These are phyloP conservation scores for Lissonota sp. DNA, from an alignment of 2,888 invertebrate species.

Conservation along the genomic window DNA sequence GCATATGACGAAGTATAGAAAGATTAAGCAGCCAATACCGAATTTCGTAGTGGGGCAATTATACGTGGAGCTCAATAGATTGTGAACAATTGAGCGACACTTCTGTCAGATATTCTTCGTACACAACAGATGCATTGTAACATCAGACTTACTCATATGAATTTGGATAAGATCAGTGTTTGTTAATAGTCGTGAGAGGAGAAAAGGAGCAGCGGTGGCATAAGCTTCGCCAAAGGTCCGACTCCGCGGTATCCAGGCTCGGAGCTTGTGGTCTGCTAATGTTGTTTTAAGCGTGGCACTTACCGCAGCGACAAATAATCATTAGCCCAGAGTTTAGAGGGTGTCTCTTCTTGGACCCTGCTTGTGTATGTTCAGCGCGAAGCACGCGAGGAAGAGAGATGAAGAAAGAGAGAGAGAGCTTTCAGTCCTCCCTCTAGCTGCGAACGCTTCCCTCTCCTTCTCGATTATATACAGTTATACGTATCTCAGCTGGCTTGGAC, in stretches of 20 bases:
- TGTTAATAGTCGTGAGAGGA: neutral
- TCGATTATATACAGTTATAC: slow-evolving; percentile 2
- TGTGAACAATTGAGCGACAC: too few relatives aligned
- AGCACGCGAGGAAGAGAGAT: slow-evolving; percentile 21
- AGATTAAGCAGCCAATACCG: neutral
- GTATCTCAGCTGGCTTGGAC: neutral
- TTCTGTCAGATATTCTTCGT: too few relatives aligned
- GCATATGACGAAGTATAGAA: neutral
- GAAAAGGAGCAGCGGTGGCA: slow-evolving; percentile 46
- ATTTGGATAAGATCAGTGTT: neutral
- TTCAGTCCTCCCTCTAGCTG: slow-evolving; percentile 63
- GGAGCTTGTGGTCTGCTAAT: slow-evolving; percentile 78
- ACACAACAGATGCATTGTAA: too few relatives aligned
- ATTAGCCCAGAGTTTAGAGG: slow-evolving; percentile 79
- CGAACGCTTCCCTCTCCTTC: slow-evolving; percentile 20
- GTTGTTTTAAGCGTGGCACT: slow-evolving; percentile 80
- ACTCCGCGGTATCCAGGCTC: slow-evolving; percentile 68
- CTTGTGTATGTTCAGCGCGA: neutral
- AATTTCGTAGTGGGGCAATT: neutral
- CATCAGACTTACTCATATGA: neutral
- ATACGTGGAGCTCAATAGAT: neutral
- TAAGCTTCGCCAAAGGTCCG: slow-evolving; percentile 66
- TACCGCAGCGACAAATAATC: slow-evolving; percentile 81
- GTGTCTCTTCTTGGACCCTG: slow-evolving; percentile 56
- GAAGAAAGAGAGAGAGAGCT: slow-evolving; percentile 35